Conservation (phyloP, 1,140 invertebrate species). For the Asobara japonica region DNA sequence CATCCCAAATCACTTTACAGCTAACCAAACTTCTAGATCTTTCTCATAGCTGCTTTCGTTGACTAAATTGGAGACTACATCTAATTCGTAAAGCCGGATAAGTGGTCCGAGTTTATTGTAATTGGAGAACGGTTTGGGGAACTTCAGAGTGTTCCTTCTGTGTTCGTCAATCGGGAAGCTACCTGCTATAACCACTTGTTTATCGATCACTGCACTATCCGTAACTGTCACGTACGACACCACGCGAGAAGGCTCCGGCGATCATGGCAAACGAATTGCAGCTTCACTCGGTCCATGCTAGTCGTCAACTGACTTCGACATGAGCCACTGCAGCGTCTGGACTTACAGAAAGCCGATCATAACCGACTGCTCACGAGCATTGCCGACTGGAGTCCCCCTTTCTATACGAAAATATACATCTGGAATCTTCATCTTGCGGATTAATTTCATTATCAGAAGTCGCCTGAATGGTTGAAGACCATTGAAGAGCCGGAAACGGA, state of each 20-base stretch:
- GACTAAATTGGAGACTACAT: too few relatives aligned
- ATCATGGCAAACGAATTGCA: background rate
- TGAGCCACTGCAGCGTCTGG: constrained; percentile 35
- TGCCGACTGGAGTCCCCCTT: constrained; percentile 43
- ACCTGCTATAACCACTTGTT: too few relatives aligned
- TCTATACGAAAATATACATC: constrained; percentile 32
- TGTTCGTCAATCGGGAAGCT: too few relatives aligned
- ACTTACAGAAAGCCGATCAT: constrained; percentile 40
- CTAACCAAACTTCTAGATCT: too few relatives aligned
- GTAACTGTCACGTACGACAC: background rate
- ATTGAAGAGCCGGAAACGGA: too few relatives aligned
- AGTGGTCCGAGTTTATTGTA: too few relatives aligned
- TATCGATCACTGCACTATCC: too few relatives aligned
- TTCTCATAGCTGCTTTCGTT: too few relatives aligned
- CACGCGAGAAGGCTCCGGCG: background rate
- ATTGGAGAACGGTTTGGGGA: too few relatives aligned
- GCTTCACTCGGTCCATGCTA: constrained; percentile 47
- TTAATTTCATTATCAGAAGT: constrained; percentile 31
- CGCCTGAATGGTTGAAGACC: background rate
- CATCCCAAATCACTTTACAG: too few relatives aligned
- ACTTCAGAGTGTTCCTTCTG: too few relatives aligned
- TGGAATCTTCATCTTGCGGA: constrained; percentile 28
- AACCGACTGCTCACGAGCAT: constrained; percentile 50
- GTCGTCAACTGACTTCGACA: constrained; percentile 57
- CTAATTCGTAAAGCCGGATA: too few relatives aligned